phyloP scores from a whole-genome alignment of 2,888 invertebrate species.

The Emmelina monodactyla region DNA sequence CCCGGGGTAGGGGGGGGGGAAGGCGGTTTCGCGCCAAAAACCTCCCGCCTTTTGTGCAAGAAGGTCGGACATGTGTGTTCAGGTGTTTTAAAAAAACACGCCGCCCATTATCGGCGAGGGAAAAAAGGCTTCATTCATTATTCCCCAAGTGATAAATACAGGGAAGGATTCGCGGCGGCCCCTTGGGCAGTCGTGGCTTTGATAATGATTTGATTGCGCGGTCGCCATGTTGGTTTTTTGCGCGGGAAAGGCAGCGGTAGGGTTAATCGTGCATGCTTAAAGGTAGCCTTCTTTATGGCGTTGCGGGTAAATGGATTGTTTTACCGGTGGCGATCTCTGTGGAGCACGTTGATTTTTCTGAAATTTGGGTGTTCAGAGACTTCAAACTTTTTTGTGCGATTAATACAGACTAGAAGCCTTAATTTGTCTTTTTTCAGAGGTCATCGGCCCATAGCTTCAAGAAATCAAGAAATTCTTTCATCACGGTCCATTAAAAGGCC shows the following conservation, averaged over 20 bases:
- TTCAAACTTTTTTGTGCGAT: too few relatives aligned
- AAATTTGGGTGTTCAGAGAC: background rate
- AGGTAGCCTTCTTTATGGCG: background rate
- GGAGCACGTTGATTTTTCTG: background rate
- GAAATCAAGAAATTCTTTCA: too few relatives aligned
- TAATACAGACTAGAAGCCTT: too few relatives aligned
- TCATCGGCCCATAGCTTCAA: too few relatives aligned
- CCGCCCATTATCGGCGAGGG: conserved; percentile 30
- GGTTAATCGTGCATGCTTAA: background rate
- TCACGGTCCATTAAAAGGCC: too few relatives aligned
- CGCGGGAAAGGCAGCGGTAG: background rate
- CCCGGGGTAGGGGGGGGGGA: too few relatives aligned
- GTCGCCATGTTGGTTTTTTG: conserved; percentile 5
- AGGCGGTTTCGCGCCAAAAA: too few relatives aligned
- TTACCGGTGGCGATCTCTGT: background rate
- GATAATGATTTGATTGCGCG: conserved; percentile 12
- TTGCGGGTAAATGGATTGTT: background rate
- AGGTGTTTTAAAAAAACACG: conserved; percentile 18
- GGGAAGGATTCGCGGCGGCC: conserved; percentile 19
- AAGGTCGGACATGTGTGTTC: conserved; percentile 14
- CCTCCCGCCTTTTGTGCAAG: too few relatives aligned
- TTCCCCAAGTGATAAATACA: conserved; percentile 37
- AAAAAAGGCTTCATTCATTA: conserved; percentile 36
- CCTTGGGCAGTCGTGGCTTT: background rate
- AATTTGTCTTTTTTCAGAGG: too few relatives aligned